A percentile compares a stretch with the other conserved stretches of the same genome.
Evolutionary conservation across 2,888 invertebrate genomes (phyloP).

Genomic region (Drosophila siamana): DNA sequence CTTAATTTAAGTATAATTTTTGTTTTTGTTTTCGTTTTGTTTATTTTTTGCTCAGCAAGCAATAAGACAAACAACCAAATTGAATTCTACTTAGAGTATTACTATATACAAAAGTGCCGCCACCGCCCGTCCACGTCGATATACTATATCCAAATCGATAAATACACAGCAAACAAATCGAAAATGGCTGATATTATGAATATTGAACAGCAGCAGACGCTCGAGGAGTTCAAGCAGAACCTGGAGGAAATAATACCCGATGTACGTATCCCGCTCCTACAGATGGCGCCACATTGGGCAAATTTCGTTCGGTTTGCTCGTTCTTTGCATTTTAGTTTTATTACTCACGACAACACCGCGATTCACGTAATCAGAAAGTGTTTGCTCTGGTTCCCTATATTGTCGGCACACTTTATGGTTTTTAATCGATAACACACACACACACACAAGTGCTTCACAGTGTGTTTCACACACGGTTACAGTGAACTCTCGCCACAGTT

Average conservation of each 20-base stretch:
- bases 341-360: conserved; percentile 39
- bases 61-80: conserved; percentile 21
- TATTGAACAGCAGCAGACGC: conserved; percentile 77
- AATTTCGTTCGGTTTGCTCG: conserved; percentile 4
- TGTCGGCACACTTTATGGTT: conserved; percentile 63
- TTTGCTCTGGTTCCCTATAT: conserved; percentile 35
- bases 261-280: conserved; percentile 70
- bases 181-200: conserved; percentile 83
- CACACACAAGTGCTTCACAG: conserved; percentile 37
- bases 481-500: conserved; percentile 58
- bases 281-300: neutral
- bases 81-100: conserved; percentile 16
- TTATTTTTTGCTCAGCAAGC: conserved; percentile 49
- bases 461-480: conserved; percentile 30
- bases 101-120: conserved; percentile 27
- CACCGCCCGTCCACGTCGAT: conserved; percentile 12
- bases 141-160: neutral
- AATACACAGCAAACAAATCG: conserved; percentile 2
- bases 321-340: conserved; percentile 32
- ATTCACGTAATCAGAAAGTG: conserved; percentile 68
- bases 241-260: conserved; percentile 81
- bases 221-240: conserved; percentile 80
- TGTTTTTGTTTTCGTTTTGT: conserved; percentile 48
- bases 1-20: conserved; percentile 45
- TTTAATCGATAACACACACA: conserved; percentile 74